A percentile compares a stretch with the other conserved stretches of the same genome.
Conservation (phyloP, 2,888 invertebrate genomes). For the Dorcus hopei region DNA sequence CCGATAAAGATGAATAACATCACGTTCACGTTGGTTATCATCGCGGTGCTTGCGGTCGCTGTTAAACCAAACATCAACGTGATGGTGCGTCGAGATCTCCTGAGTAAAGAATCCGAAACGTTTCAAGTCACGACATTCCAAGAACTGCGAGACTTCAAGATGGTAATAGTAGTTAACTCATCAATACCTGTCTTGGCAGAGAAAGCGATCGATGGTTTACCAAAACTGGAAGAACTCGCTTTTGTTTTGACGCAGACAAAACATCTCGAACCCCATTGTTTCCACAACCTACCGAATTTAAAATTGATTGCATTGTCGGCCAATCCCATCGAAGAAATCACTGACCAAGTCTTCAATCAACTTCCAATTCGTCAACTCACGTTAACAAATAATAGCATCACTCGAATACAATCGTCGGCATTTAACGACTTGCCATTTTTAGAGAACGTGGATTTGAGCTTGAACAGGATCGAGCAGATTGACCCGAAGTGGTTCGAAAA, state of each 20-base stretch:
- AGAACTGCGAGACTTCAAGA: not conserved
- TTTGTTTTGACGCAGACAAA: not conserved
- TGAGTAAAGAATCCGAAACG: not conserved
- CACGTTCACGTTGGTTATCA: not conserved
- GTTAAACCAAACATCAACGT: not conserved
- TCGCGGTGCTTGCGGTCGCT: not conserved
- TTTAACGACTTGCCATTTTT: not conserved
- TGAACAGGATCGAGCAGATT: slow-evolving; percentile 4
- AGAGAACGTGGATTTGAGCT: slow-evolving; percentile 1
- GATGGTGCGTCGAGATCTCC: not conserved
- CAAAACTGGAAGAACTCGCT: slow-evolving; percentile 1
- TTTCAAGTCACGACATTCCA: not conserved
- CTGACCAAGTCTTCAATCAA: not conserved
- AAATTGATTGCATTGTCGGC: not conserved
- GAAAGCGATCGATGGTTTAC: not conserved
- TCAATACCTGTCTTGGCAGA: not conserved
- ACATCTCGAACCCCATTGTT: slow-evolving; percentile 1
- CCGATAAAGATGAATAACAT: not conserved
- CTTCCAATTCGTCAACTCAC: not conserved
- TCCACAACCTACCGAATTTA: not conserved
- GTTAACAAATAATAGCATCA: not conserved
- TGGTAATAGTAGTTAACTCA: not conserved
- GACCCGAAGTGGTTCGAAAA: not conserved
- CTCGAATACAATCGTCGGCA: not conserved
- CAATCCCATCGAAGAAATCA: not conserved